Percentiles rank a stretch among this genome's conserved stretches.
Conservation (phyloP, 2,888 invertebrate genomes). For the Dynastes hyllus region DNA sequence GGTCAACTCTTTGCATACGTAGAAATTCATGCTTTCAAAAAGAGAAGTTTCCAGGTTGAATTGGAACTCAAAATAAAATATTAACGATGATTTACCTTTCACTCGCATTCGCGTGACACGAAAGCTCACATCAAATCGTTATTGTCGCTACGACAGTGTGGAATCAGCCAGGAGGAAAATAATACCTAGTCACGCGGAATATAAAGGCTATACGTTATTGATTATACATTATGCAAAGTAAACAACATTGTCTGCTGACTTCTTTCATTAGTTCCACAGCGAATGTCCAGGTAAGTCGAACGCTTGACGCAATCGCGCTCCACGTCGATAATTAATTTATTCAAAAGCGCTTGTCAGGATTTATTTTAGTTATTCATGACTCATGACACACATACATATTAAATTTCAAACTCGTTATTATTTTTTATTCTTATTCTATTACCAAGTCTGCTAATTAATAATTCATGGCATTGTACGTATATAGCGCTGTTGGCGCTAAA, state of each 20-base stretch:
- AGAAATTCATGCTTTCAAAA: no score
- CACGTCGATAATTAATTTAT: slow-evolving; percentile 24
- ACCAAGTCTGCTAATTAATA: slow-evolving; percentile 24
- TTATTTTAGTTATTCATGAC: slow-evolving; percentile 35
- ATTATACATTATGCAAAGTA: slow-evolving; percentile 44
- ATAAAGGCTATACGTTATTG: slow-evolving; percentile 25
- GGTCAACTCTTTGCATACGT: no score
- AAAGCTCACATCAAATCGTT: slow-evolving; percentile 20
- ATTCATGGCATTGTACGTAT: slow-evolving; percentile 21
- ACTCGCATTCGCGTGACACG: slow-evolving; percentile 14
- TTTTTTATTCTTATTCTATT: slow-evolving; percentile 26
- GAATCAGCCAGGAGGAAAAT: slow-evolving; percentile 27
- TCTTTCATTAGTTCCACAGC: slow-evolving; percentile 32
- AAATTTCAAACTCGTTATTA: slow-evolving; percentile 30
- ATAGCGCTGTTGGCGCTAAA: slow-evolving; percentile 28
- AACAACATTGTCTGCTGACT: slow-evolving; percentile 43
- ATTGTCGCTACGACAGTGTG: slow-evolving; percentile 5
- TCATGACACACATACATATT: slow-evolving; percentile 28
- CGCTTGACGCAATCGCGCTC: slow-evolving; percentile 17
- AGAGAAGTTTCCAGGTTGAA: no score
- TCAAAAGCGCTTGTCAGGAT: slow-evolving; percentile 14
- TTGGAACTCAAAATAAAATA: background rate
- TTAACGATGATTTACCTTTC: slow-evolving; percentile 9
- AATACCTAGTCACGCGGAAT: slow-evolving; percentile 36
- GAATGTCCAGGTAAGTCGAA: slow-evolving; percentile 35